These are phyloP conservation scores for Endotricha flammealis DNA, from an alignment of 2,888 invertebrate genomes.

Conservation along the genomic window DNA sequence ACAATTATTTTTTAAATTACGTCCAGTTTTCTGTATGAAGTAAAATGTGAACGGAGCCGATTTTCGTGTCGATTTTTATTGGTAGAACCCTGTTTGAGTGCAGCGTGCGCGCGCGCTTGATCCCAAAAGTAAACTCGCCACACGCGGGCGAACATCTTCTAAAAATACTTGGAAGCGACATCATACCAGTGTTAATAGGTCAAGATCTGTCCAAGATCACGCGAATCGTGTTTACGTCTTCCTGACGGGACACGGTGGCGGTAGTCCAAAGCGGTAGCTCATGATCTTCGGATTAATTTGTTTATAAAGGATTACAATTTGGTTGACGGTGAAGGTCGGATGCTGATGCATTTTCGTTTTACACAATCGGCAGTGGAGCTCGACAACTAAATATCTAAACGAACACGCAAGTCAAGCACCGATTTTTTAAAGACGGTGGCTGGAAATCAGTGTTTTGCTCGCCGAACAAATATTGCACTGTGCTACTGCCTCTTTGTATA, in stretches of 20 bases:
- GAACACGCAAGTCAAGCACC: too few relatives aligned
- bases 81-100: constrained; percentile 34
- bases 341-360: too few relatives aligned
- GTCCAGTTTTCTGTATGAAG: too few relatives aligned
- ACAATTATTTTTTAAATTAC: too few relatives aligned
- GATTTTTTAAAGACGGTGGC: too few relatives aligned
- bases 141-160: constrained; percentile 46
- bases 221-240: constrained; percentile 67
- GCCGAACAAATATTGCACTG: too few relatives aligned
- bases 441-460: too few relatives aligned
- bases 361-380: too few relatives aligned
- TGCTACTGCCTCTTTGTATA: too few relatives aligned
- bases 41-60: neutral
- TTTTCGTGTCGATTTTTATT: neutral
- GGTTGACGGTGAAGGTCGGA: neutral
- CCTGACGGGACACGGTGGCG: constrained; percentile 43
- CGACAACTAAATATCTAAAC: too few relatives aligned
- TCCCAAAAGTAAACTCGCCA: constrained; percentile 45
- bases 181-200: constrained; percentile 72
- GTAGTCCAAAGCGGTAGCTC: constrained; percentile 33
- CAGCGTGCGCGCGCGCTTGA: constrained; percentile 40
- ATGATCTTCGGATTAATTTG: constrained; percentile 12
- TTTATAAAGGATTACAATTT: neutral
- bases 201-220: constrained; percentile 78
- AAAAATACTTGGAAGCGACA: constrained; percentile 71